These are phyloP conservation scores for Lucilia sericata DNA, from an alignment of 1,140 invertebrate species.

Conservation along the genomic window DNA sequence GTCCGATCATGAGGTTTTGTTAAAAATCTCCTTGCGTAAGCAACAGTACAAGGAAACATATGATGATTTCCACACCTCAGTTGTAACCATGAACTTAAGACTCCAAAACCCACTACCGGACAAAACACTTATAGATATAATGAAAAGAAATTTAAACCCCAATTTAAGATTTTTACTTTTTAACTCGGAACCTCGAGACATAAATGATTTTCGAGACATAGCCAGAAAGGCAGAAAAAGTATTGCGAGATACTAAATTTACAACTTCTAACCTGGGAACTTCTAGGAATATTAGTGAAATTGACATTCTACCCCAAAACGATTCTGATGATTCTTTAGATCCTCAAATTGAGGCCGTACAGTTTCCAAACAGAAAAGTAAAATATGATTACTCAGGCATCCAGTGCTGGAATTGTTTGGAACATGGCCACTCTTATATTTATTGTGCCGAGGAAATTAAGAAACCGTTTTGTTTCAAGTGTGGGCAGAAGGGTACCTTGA, in stretches of 20 bases:
- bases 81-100: not conserved
- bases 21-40: not conserved
- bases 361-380: not conserved
- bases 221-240: constrained; percentile 3
- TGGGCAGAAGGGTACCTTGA: not conserved
- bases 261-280: not conserved
- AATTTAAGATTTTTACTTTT: constrained; percentile 11
- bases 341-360: constrained; percentile 10
- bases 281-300: not conserved
- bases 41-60: not conserved
- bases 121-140: not conserved
- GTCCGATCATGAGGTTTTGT: constrained; percentile 5
- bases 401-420: constrained; percentile 22
- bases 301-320: not conserved
- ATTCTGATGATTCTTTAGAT: not conserved
- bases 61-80: not conserved
- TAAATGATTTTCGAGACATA: constrained; percentile 1
- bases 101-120: not conserved
- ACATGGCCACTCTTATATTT: not conserved
- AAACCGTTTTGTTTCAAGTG: constrained; percentile 24
- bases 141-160: not conserved
- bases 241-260: not conserved
- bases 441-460: not conserved
- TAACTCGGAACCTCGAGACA: not conserved
- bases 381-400: constrained; percentile 8